Evolutionary conservation across 2,888 invertebrate species (phyloP).

Genomic region (Camponotus fellah): DNA sequence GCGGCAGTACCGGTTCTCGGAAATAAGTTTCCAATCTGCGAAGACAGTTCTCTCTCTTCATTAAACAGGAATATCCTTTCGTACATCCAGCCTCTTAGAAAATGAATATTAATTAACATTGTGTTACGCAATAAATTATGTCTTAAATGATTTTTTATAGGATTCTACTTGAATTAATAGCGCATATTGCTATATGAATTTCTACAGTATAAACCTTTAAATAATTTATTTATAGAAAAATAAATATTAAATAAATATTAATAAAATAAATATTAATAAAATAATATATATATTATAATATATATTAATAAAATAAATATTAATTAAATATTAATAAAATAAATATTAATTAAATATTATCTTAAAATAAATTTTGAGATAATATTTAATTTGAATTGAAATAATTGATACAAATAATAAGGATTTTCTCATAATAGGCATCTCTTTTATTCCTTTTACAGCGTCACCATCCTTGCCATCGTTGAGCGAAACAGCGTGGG

Average conservation of each 20-base stretch:
- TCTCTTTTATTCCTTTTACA: slow-evolving; percentile 68
- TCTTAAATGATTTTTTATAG: not conserved
- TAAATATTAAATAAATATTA: no score
- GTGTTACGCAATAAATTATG: slow-evolving; percentile 7
- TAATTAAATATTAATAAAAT: no score
- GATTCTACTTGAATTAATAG: slow-evolving; percentile 11
- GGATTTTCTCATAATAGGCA: not conserved
- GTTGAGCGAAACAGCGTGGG: slow-evolving; percentile 80
- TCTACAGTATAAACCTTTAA: not conserved
- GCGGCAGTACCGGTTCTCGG: slow-evolving; percentile 34
- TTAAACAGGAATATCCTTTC: not conserved
- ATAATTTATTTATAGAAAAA: slow-evolving; percentile 25
- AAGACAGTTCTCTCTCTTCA: not conserved
- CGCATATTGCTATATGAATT: not conserved
- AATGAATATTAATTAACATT: slow-evolving; percentile 35
- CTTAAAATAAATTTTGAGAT: not conserved
- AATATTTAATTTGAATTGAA: not conserved
- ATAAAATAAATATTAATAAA: no score
- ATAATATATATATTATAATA: no score
- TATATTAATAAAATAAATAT: no score
- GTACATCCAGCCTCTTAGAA: not conserved
- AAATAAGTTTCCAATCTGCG: slow-evolving; percentile 38
- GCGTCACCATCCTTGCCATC: slow-evolving; percentile 82
- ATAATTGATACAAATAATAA: not conserved
- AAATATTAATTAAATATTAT: no score